Evolutionary conservation across 2,797 vertebrate species (phyloP).

Genomic region (Gambusia yucatana): DNA sequence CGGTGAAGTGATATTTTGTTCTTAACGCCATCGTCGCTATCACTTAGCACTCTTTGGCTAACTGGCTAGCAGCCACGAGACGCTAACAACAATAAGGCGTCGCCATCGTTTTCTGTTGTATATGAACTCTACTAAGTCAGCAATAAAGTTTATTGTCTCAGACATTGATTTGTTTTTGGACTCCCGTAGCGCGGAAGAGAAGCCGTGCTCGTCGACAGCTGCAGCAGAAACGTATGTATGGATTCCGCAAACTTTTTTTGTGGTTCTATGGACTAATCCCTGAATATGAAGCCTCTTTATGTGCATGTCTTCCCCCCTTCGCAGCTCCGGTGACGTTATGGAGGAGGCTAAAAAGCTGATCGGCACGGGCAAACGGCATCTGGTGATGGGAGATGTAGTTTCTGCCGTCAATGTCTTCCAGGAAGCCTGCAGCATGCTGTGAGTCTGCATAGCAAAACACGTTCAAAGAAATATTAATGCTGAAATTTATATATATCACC

Average conservation of each 20-base stretch:
- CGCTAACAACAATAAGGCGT: constrained; percentile 46
- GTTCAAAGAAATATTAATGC: not conserved
- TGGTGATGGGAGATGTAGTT: constrained; percentile 95
- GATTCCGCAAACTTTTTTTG: not conserved
- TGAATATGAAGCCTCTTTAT: not conserved
- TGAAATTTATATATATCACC: not conserved
- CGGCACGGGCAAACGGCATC: constrained; percentile 91
- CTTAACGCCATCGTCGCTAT: not conserved
- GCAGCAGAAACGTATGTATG: constrained; percentile 69
- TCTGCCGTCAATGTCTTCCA: constrained; percentile 94
- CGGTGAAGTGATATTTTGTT: not conserved
- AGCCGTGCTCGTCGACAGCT: constrained; percentile 79
- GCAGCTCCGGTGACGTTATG: constrained; percentile 82
- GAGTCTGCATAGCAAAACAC: constrained; percentile 72
- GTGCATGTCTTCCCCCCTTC: not conserved
- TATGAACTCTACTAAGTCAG: not conserved
- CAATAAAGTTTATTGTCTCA: not conserved
- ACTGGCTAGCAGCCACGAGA: constrained; percentile 23
- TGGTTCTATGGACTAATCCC: not conserved
- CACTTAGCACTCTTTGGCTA: constrained; percentile 1
- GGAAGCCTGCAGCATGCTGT: constrained; percentile 94
- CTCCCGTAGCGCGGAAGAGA: constrained; percentile 76
- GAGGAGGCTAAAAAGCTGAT: constrained; percentile 94
- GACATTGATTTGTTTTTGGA: not conserved
- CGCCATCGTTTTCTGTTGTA: not conserved